Evolutionary conservation across 2,888 invertebrate species (phyloP), one percentile per base, ranked within the genome.

Genomic region (Athetis lepigone): DNA sequence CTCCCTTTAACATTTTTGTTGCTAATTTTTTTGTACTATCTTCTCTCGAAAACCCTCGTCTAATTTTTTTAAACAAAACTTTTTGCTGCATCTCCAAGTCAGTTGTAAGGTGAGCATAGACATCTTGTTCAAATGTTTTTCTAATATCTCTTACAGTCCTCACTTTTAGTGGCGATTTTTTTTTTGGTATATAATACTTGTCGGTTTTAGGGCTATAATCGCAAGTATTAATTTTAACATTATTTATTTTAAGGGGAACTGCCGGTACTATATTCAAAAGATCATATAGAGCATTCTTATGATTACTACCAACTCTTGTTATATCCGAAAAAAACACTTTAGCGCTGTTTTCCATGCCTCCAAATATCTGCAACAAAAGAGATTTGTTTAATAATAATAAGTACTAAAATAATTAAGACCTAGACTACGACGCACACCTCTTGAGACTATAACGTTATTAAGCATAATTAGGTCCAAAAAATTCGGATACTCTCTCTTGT

Each of bases 61-160:
- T 87, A 72, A 95, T 94, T 86, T 90, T 93, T 66, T 87, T 87
- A 33, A 94, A 81, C 55, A 95, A 80, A 49, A 75, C 57, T 61
- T 82, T 87, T 80, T 90, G 86, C 76, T 93, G 92, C 67, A 84
- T 87, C 77, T 91, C 89, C 73, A 95, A 81, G 25, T 92, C 89
- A 62, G 70, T 65, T 8, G 86, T 75, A 45, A 94, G 82, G 60
- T 87, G 84, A 52, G 51, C 67, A 56, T 83, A 86, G n/a, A 89
- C 80, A 61, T 94, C 93, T 72, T 86, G 85, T 81, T 95, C 95
- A 84, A 88, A 92, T 39, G 75, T 39, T 67, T 83, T 86, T 81
- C 94, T 83, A 40, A 95, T 88, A 62, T 92, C 87, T 79, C 90
- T 82, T 5, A 95, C 91, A 61, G 95, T 94, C 77, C 83, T 90